Percentiles rank a stretch among this genome's conserved stretches.
phyloP scores from a whole-genome alignment of 1,140 invertebrate species.

The Danaus plexippus region DNA sequence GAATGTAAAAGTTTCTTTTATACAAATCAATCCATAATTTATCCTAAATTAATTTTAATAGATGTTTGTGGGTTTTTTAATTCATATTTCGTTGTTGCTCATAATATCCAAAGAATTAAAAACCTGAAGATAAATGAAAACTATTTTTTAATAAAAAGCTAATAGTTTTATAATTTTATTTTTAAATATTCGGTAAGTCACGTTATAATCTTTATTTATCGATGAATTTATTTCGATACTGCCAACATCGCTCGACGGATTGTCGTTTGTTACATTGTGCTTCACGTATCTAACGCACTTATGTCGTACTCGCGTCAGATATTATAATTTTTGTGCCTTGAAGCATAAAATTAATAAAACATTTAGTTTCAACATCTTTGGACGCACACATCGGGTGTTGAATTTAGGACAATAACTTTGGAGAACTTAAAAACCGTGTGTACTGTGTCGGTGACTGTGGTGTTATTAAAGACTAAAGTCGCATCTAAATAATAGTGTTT shows the following conservation, averaged over 20 bases:
- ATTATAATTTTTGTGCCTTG: constrained; percentile 28
- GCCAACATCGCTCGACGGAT: constrained; percentile 9
- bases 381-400: constrained; percentile 16
- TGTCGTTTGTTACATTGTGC: constrained; percentile 22
- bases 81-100: too few species aligned
- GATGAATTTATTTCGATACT: not conserved
- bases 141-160: constrained; percentile 11
- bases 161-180: constrained; percentile 19
- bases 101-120: too few species aligned
- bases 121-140: too few species aligned
- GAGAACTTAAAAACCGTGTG: too few species aligned
- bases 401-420: constrained; percentile 24
- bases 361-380: constrained; percentile 20
- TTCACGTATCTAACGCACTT: not conserved
- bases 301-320: constrained; percentile 17
- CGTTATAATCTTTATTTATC: not conserved
- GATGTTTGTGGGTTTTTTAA: too few species aligned
- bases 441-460: constrained; percentile 7
- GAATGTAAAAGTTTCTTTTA: too few species aligned
- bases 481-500: too few species aligned
- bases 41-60: too few species aligned
- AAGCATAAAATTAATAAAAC: constrained; percentile 28
- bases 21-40: too few species aligned
- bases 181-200: constrained; percentile 7
- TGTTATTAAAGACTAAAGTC: not conserved